These are phyloP conservation scores for Neoniphon sammara DNA, from an alignment of 2,797 vertebrate species.

Conservation along the genomic window DNA sequence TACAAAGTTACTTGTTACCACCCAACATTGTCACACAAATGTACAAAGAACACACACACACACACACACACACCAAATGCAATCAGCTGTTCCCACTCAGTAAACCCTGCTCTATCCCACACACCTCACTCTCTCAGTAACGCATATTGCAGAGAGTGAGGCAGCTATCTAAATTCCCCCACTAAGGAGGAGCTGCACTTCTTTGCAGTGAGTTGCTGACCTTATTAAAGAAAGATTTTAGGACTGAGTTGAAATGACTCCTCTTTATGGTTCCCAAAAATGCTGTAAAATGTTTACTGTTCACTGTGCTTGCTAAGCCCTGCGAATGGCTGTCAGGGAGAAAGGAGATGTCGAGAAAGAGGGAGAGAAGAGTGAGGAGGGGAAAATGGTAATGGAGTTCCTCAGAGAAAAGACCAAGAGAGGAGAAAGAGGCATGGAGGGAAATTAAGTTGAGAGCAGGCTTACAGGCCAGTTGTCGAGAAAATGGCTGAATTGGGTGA, in stretches of 20 bases:
- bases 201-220: conserved; percentile 58
- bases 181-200: conserved; percentile 49
- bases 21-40: conserved; percentile 3
- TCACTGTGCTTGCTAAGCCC: conserved; percentile 39
- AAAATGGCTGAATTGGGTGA: conserved; percentile 37
- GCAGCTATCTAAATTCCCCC: conserved; percentile 61
- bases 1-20: not conserved
- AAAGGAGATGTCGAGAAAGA: conserved; percentile 23
- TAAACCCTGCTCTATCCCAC: conserved; percentile 54
- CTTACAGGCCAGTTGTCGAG: conserved; percentile 1
- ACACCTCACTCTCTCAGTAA: conserved; percentile 29
- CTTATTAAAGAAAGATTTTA: conserved; percentile 54
- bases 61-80: conserved; percentile 46
- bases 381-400: conserved; percentile 25
- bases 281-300: conserved; percentile 67
- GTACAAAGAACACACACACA: conserved; percentile 23
- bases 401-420: conserved; percentile 26
- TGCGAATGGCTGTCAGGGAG: conserved; percentile 31
- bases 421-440: conserved; percentile 27
- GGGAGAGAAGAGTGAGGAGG: conserved; percentile 21
- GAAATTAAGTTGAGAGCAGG: conserved; percentile 26
- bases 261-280: conserved; percentile 46
- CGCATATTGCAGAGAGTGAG: conserved; percentile 12
- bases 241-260: conserved; percentile 50
- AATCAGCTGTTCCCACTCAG: conserved; percentile 59